phyloP scores from a whole-genome alignment of 2,888 invertebrate species.

The Synergus gifuensis region DNA sequence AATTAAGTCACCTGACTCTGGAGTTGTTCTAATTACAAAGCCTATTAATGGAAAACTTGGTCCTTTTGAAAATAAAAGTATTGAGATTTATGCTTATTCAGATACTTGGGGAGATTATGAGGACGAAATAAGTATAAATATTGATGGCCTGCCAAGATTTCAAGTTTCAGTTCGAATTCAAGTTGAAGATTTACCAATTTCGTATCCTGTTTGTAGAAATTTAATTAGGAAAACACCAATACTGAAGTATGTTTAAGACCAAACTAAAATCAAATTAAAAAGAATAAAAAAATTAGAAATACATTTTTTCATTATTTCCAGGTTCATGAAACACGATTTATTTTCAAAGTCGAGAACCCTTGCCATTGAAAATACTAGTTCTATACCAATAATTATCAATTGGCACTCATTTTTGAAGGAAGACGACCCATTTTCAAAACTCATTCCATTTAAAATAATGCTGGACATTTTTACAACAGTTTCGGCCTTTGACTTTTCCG shows the following conservation, averaged over 20 bases:
- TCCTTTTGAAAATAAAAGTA: slow-evolving; percentile 61
- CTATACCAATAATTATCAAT: slow-evolving; percentile 64
- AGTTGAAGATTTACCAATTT: slow-evolving; percentile 74
- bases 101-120: slow-evolving; percentile 78
- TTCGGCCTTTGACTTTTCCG: background rate
- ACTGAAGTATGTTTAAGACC: slow-evolving; percentile 63
- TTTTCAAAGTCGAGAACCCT: slow-evolving; percentile 11
- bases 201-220: slow-evolving; percentile 73
- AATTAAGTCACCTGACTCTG: slow-evolving; percentile 56
- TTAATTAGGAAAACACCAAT: slow-evolving; percentile 65
- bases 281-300: background rate
- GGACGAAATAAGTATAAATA: slow-evolving; percentile 76
- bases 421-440: slow-evolving; percentile 40
- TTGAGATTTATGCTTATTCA: slow-evolving; percentile 76
- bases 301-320: background rate
- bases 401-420: slow-evolving; percentile 69
- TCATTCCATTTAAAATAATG: slow-evolving; percentile 63
- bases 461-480: slow-evolving; percentile 61
- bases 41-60: slow-evolving; percentile 62
- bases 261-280: too few species aligned
- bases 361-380: slow-evolving; percentile 65
- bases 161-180: slow-evolving; percentile 73
- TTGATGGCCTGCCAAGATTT: slow-evolving; percentile 72
- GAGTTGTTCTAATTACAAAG: slow-evolving; percentile 72
- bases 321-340: slow-evolving; percentile 10